A percentile compares a stretch with the other conserved stretches of the same genome.
Conservation (phyloP, 2,113 vertebrate genomes). For the Phocoena sinus region DNA sequence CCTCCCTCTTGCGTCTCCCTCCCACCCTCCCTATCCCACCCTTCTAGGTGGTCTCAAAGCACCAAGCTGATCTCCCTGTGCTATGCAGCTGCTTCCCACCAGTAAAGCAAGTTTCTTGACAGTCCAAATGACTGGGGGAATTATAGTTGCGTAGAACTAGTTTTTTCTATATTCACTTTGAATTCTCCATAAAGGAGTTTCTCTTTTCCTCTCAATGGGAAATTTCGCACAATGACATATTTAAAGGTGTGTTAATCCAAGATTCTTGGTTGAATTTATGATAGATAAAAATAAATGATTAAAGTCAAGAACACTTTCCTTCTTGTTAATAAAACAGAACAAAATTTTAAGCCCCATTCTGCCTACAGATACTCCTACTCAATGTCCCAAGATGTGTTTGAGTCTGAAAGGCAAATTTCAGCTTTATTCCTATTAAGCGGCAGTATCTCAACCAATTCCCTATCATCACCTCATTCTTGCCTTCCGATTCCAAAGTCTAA, state of each 20-base stretch:
- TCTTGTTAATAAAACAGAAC: not conserved
- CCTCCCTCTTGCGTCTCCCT: too few relatives aligned
- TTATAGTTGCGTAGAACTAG: not conserved
- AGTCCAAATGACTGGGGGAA: not conserved
- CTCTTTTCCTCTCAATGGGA: not conserved
- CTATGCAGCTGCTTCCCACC: too few relatives aligned
- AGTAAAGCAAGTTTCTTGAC: not conserved
- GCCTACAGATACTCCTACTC: not conserved
- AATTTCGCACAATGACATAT: not conserved
- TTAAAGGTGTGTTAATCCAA: not conserved
- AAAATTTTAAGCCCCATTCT: not conserved
- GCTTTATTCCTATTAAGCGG: not conserved
- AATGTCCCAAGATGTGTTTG: not conserved
- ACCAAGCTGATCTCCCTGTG: too few relatives aligned
- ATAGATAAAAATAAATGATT: not conserved
- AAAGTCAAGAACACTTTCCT: not conserved
- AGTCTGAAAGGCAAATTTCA: not conserved
- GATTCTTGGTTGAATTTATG: not conserved
- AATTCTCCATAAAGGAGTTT: not conserved
- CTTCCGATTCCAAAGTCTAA: not conserved
- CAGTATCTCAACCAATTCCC: not conserved
- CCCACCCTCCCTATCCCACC: too few relatives aligned
- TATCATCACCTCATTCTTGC: not conserved
- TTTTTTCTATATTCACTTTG: not conserved
- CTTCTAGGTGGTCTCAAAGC: too few relatives aligned